Conservation (phyloP, 2,113 vertebrate species). For the Agelaius phoeniceus region DNA sequence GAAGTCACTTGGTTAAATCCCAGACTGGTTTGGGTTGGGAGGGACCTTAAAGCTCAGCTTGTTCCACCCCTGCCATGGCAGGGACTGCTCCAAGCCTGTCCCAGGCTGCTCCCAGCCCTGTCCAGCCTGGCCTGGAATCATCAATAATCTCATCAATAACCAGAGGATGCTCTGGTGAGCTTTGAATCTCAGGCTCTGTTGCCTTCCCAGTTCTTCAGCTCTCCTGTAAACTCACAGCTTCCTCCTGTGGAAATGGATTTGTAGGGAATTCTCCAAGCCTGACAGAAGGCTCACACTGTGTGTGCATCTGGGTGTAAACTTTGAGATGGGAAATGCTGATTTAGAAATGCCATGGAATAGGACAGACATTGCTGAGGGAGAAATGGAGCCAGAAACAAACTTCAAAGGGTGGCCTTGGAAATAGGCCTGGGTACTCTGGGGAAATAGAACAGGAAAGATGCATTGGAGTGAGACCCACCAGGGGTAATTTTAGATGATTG, state of each 20-base stretch:
- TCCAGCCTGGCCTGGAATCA: not conserved
- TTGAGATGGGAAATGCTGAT: no score
- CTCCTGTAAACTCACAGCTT: not conserved
- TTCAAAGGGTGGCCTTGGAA: no score
- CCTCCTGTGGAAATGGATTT: not conserved
- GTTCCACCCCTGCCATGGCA: not conserved
- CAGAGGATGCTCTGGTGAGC: not conserved
- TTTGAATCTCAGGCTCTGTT: not conserved
- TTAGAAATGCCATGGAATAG: no score
- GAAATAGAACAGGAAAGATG: no score
- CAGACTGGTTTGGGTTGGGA: not conserved
- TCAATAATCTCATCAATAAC: not conserved
- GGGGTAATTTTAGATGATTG: no score
- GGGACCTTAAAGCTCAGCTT: not conserved
- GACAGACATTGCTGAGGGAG: no score
- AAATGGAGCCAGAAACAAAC: no score
- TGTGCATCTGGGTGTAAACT: no score
- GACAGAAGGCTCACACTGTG: not conserved
- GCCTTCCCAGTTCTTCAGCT: not conserved
- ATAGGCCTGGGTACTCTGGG: no score
- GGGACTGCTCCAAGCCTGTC: accelerated
- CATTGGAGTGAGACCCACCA: no score
- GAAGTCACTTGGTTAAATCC: no score
- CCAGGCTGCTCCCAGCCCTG: not conserved
- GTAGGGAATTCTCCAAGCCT: not conserved